Percentiles rank a stretch among this genome's conserved stretches.
Evolutionary conservation across 2,113 vertebrate species (phyloP).

Genomic region (Syrmaticus mikado): DNA sequence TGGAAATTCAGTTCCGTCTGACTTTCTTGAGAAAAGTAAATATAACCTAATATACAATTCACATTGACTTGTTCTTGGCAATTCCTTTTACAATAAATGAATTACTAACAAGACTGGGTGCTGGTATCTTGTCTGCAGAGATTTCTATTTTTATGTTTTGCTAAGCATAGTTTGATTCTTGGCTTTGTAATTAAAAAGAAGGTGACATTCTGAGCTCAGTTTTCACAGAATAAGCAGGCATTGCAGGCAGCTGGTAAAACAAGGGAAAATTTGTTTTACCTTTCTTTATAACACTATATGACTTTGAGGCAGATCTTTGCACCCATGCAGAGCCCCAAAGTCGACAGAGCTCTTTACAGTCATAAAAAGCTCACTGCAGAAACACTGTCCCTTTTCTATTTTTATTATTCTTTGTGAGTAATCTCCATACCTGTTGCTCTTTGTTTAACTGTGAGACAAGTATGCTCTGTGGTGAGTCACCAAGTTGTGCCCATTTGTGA

Average conservation of each 20-base stretch:
- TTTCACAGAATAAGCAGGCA: neutral
- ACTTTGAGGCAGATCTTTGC: neutral
- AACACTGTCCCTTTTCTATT: neutral
- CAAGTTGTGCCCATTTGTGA: fast-evolving
- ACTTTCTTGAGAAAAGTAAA: constrained; percentile 34
- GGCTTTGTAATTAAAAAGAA: constrained; percentile 54
- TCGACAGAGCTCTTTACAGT: neutral
- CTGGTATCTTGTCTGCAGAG: constrained; percentile 34
- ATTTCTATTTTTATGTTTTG: constrained; percentile 49
- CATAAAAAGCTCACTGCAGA: neutral
- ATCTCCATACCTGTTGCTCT: neutral
- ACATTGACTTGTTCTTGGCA: constrained; percentile 31
- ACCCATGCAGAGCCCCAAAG: neutral
- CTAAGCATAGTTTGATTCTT: constrained; percentile 30
- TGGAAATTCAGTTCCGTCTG: constrained; percentile 14
- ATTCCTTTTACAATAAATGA: constrained; percentile 38
- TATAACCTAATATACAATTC: constrained; percentile 38
- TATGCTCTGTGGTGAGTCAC: neutral
- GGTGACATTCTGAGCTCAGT: constrained; percentile 7
- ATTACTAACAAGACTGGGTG: constrained; percentile 38
- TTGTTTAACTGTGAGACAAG: fast-evolving
- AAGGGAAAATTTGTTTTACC: neutral
- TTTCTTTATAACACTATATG: neutral
- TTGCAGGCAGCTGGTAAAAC: neutral
- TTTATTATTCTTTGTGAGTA: neutral